These are phyloP conservation scores for Gadus chalcogrammus DNA, from an alignment of 2,113 vertebrate genomes.

Conservation along the genomic window DNA sequence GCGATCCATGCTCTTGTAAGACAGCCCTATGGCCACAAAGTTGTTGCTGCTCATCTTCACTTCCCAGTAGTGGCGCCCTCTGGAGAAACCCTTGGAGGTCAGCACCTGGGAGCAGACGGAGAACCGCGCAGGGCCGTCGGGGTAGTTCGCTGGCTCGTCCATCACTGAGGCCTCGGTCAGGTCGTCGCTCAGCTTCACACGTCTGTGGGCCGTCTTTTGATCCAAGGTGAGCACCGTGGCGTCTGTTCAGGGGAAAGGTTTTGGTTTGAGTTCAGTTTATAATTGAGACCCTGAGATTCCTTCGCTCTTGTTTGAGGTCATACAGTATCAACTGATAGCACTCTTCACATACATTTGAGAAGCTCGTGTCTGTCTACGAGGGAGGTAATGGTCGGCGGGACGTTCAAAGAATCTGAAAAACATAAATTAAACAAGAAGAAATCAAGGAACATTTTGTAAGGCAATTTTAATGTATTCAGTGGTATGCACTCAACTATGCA, in stretches of 20 bases:
- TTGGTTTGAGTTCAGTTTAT: too few species aligned
- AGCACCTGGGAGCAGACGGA: slow-evolving; percentile 82
- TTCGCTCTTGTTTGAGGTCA: too few species aligned
- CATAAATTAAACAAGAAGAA: neutral
- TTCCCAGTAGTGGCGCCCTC: slow-evolving; percentile 92
- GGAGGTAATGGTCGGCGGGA: slow-evolving; percentile 24
- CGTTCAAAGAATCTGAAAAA: slow-evolving; percentile 12
- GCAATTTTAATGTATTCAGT: too few species aligned
- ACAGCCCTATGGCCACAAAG: slow-evolving; percentile 84
- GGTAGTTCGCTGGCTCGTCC: slow-evolving; percentile 44
- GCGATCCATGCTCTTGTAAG: slow-evolving; percentile 79
- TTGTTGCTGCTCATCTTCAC: slow-evolving; percentile 78
- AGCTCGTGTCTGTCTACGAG: slow-evolving; percentile 72
- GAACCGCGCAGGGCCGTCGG: slow-evolving; percentile 73
- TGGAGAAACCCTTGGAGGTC: slow-evolving; percentile 77
- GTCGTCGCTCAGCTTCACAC: slow-evolving; percentile 68
- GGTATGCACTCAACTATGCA: too few species aligned
- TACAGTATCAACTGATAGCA: neutral
- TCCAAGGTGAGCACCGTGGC: slow-evolving; percentile 71
- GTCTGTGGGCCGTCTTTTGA: slow-evolving; percentile 78
- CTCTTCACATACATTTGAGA: slow-evolving; percentile 77
- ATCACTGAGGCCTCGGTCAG: slow-evolving; percentile 74
- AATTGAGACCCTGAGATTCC: too few species aligned
- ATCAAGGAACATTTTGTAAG: too few species aligned
- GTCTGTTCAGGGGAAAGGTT: slow-evolving; percentile 61